These are phyloP conservation scores for Folsomia candida DNA, from an alignment of 2,888 invertebrate species.

Conservation along the genomic window DNA sequence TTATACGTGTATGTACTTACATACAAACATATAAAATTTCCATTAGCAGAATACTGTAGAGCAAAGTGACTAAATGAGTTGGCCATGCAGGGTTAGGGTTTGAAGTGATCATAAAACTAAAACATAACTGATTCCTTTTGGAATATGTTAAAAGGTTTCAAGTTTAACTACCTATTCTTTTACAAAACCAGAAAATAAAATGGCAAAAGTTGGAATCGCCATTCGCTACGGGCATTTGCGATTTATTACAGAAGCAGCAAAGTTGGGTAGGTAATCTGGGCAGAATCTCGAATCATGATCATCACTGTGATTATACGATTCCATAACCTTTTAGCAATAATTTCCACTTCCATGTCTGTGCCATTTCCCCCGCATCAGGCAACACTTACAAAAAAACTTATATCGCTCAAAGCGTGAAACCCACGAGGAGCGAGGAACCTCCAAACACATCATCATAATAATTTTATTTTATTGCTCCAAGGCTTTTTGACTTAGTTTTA, in stretches of 20 bases:
- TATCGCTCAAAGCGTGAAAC: neutral
- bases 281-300: constrained; percentile 2
- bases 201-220: neutral
- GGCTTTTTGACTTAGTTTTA: neutral
- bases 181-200: neutral
- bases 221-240: neutral
- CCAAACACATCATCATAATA: neutral
- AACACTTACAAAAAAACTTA: neutral
- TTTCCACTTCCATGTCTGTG: constrained; percentile 1
- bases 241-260: constrained; percentile 1
- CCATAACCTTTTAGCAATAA: constrained; percentile 7
- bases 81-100: neutral
- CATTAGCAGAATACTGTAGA: neutral
- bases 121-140: neutral
- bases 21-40: neutral
- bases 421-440: neutral
- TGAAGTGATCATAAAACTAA: neutral
- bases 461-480: constrained; percentile 1
- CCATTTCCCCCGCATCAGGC: too few relatives aligned
- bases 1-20: too few relatives aligned
- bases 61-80: neutral
- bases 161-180: constrained; percentile 1
- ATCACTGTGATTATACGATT: neutral
- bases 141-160: neutral
- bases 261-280: neutral